Base-by-base conservation (phyloP, 2,797 vertebrate genomes). In the Parauchenoglanis punctatus region DNA sequence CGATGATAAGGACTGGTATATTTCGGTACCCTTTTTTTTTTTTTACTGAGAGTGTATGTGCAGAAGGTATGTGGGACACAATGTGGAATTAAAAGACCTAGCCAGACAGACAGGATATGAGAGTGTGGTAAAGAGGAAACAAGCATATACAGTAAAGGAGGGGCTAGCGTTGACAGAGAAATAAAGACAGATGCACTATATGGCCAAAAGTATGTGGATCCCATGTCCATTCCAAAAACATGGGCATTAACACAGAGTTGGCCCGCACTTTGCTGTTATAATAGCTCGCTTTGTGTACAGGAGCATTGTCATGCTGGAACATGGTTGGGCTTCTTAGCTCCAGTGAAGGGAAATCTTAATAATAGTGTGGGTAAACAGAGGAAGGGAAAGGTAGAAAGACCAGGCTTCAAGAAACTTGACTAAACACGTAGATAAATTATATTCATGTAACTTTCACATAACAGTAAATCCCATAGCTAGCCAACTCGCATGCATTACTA, bases 41-140 rank as follows among this genome's bases (percentile, higher is more conserved):
- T 25, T 46, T n/a, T 52, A 80, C 31, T 3, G 31, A 59, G 28
- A 59, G 18, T 25, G 54, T 80, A 61, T 15, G 54, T 35, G 28
- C 7, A 59, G 28, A 46, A 44, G 7, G 23, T 81, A 49, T n/a
- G 61, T n/a, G 23, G 73, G 67, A 52, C 78, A 52, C 40, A 0
- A 15, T 70, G 88, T 3, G 88, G 88, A 15, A 67, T 7, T 23
- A 65, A 58, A 17, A 75, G 18, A 46, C 35, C 52, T 67, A 61
- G 89, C 35, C 83, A 73, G 92, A 90, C 85, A 76, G 92, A 89
- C 70, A 92, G 93, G 93, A 95, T 94, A 92, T 91, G 91, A 94
- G 93, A 93, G 89, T 40, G 89, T 81, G 83, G 80, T 89, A 89
- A 83, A 91, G 72, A 87, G 93, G 93, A 94, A 95, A 94, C 72